Evolutionary conservation across 2,113 vertebrate species (phyloP), one percentile per base, ranked within the genome.

Genomic region (Eulemur macaco): DNA sequence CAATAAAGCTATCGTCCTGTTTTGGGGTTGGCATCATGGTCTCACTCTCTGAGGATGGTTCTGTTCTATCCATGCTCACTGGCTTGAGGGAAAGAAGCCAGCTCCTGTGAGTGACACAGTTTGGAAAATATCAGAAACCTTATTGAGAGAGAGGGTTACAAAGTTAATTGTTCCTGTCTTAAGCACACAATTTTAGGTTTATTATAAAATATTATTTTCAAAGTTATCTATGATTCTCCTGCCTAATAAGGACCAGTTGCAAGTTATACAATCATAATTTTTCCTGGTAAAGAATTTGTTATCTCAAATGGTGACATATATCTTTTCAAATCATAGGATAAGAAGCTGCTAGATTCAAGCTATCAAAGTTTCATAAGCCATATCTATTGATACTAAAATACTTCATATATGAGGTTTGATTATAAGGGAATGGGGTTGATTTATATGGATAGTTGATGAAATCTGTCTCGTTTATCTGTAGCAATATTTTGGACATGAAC

Each of bases 291-390:
- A 89, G 42, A 91, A 91, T 93, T 89, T 86, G 13, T 93, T 95
- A 87, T 82, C 7, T 76, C 77, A 95, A 95, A 84, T 84, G n/a
- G 84, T 58, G 83, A 81, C 78, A 69, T 89, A 86, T 60, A 86
- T 93, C 34, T 97, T 96, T 97, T 89, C 23, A 89, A 96, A 96
- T 96, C 60, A 80, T 76, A 91, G 63, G 56, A 50, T 76, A 76
- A 92, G 64, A 97, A 91, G 66, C 76, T 90, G 37, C 52, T 90
- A 42, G 71, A 76, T 64, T 94, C 37, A 91, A 74, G 77, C 73
- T 94, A 94, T 82, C 89, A 82, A 95, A 91, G 66, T 96, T 96
- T 97, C 89, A 95, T 85, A 95, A 95, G 86, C 82, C 54, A 56
- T 94, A 83, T 95, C 74, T 88, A 83, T 50, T 56, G 42, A 78